Conservation (phyloP, 2,888 invertebrate genomes). For the Thereva nobilitata region DNA sequence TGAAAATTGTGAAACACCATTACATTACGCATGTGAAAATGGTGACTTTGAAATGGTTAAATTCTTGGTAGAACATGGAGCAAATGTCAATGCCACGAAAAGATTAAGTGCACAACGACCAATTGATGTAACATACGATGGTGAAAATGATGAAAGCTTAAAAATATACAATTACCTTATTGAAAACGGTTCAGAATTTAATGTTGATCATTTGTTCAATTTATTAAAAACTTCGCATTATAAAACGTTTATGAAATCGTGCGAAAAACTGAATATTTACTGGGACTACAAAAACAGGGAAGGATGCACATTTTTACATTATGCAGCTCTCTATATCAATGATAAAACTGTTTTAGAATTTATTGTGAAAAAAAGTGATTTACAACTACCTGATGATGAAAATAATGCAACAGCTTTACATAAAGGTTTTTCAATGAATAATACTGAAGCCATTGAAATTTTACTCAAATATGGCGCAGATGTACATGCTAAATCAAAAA, state of each 20-base stretch:
- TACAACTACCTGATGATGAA: constrained; percentile 10
- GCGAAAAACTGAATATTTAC: not conserved
- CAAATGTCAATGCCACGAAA: constrained; percentile 1
- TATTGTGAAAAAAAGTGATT: constrained; percentile 9
- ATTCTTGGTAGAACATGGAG: constrained; percentile 14
- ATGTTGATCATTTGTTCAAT: not conserved
- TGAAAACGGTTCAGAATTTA: constrained; percentile 6
- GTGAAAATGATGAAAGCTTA: not conserved
- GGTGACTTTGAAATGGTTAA: constrained; percentile 10
- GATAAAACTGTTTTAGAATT: constrained; percentile 6
- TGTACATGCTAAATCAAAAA: constrained; percentile 1
- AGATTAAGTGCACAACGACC: not conserved
- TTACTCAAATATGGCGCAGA: constrained; percentile 12
- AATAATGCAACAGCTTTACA: constrained; percentile 17
- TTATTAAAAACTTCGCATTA: constrained; percentile 5
- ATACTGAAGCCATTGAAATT: constrained; percentile 13
- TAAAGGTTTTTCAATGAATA: constrained; percentile 13
- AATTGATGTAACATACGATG: not conserved
- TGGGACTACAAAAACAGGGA: constrained; percentile 12
- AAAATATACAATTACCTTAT: constrained; percentile 13
- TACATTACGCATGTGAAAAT: constrained; percentile 2
- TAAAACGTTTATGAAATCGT: constrained; percentile 1
- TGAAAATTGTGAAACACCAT: constrained; percentile 14
- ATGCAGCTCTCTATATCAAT: constrained; percentile 4
- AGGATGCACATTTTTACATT: constrained; percentile 14